These are phyloP conservation scores for Menura novaehollandiae DNA, from an alignment of 2,113 vertebrate genomes.

Conservation along the genomic window DNA sequence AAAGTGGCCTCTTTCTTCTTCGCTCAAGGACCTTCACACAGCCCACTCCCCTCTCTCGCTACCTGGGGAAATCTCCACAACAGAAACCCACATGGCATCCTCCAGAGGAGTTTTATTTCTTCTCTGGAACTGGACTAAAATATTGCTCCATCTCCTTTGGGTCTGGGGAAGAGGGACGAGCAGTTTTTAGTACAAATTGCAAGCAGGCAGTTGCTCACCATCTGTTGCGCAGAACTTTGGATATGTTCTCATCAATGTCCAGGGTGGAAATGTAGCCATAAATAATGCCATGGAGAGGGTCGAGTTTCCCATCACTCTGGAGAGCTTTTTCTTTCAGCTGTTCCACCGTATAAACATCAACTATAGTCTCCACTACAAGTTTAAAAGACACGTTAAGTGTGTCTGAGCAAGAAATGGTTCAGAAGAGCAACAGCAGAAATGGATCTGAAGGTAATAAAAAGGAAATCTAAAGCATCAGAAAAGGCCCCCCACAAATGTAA, in stretches of 20 bases:
- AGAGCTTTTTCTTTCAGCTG: constrained; percentile 74
- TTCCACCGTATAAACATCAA: constrained; percentile 81
- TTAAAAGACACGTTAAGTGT: not conserved
- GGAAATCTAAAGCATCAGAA: not conserved
- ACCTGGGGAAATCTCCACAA: not conserved
- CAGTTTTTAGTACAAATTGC: not conserved
- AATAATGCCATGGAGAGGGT: constrained; percentile 79
- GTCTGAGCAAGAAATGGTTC: not conserved
- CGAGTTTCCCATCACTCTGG: constrained; percentile 67
- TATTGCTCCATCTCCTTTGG: not conserved
- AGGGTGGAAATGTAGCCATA: constrained; percentile 88
- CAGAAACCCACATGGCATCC: not conserved
- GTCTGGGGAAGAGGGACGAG: not conserved
- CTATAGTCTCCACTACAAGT: constrained; percentile 84
- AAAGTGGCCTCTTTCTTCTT: not conserved
- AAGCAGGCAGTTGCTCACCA: constrained; percentile 76
- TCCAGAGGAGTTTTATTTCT: not conserved
- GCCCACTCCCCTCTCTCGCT: not conserved
- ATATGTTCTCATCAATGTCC: constrained; percentile 79
- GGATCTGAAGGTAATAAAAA: not conserved
- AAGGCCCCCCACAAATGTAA: not conserved
- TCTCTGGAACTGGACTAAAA: not conserved
- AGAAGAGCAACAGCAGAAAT: not conserved
- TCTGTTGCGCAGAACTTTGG: constrained; percentile 81
- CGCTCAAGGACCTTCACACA: not conserved